These are phyloP conservation scores for Chamaea fasciata DNA, from an alignment of 2,113 vertebrate species.

Conservation along the genomic window DNA sequence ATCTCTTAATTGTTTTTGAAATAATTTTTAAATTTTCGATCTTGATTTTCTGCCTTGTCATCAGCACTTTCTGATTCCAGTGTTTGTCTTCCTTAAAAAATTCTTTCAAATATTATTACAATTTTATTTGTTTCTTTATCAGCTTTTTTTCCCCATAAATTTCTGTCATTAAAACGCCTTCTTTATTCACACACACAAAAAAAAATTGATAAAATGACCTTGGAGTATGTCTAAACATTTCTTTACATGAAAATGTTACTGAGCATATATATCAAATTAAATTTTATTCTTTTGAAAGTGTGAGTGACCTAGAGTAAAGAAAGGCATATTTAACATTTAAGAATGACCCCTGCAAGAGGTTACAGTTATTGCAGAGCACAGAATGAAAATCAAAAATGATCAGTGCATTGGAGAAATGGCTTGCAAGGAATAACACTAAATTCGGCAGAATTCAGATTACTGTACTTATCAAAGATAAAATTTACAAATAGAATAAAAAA, in stretches of 20 bases:
- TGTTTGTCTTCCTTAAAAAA: neutral
- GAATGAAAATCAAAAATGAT: neutral
- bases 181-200: neutral
- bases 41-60: rapidly evolving
- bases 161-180: neutral
- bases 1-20: neutral
- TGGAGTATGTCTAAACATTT: neutral
- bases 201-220: neutral
- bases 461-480: neutral
- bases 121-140: neutral
- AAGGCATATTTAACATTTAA: neutral
- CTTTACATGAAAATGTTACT: neutral
- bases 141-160: neutral
- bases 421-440: neutral
- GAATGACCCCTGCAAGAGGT: neutral
- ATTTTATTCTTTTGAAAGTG: neutral
- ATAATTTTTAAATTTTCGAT: neutral
- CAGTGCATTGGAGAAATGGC: neutral
- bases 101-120: neutral
- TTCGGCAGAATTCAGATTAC: neutral
- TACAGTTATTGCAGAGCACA: neutral
- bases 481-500: neutral
- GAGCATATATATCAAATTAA: neutral
- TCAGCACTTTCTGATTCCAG: neutral
- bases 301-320: neutral